Evolutionary conservation across 2,888 invertebrate genomes (phyloP), one percentile per base, ranked within the genome.

Genomic region (Idaea biselata): DNA sequence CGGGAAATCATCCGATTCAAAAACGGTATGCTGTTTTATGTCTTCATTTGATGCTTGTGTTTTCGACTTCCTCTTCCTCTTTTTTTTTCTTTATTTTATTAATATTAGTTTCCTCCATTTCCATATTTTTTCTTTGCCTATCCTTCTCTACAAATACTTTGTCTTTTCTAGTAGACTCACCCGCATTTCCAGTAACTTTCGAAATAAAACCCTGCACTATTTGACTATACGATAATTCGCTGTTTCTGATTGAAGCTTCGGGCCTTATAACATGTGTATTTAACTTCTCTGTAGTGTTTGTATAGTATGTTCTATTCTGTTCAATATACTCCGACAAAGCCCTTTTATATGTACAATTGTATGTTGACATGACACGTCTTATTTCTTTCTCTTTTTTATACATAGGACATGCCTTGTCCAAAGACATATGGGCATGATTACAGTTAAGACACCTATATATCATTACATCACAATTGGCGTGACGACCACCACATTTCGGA

Each of bases 361-460:
- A 54, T 7, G 63, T 16, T 7, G 61, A 59, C 77, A 77, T 75
- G 0, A 75, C 59, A 1, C 57, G 31, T 1, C 76, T 16, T 0
- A 76, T 65, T 7, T 55, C 32, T 61, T 73, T 74, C 60, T 75
- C 70, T 64, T 71, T 73, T 55, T 64, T 5, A 55, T 61, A 74
- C 0, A 64, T n/a, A 0, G 72, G 70, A 25, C 74, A 77, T 0
- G 16, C 7, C 63, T 70, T 74, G 7, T 25, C 25, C 5, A 77
- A 25, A 0, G 71, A 61, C 62, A 73, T 67, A 17, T 76, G 73
- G 8, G n/a, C 0, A 0, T 65, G 66, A 16, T 65, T 61, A 57
- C 74, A 74, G 53, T 71, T 74, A 0, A 69, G 3, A 54, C 74
- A 74, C 55, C 31, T 25, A 25, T 25, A 25, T 25, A 25, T 25